Evolutionary conservation across 2,888 invertebrate genomes (phyloP).

Genomic region (Ypsolopha scabrella): DNA sequence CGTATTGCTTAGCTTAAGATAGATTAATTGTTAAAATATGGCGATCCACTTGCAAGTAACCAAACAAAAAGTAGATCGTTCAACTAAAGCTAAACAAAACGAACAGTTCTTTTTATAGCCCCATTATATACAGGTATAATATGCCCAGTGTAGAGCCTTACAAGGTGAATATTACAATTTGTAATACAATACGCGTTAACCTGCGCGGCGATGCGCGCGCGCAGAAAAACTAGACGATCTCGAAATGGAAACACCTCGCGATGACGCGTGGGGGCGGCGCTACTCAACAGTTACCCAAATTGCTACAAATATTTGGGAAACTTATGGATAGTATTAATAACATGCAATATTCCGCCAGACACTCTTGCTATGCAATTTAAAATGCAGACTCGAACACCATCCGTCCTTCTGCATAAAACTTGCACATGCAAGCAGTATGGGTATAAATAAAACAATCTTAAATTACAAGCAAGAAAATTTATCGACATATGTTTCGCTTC

Average conservation of each 20-base stretch:
- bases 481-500: no score
- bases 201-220: slow-evolving; percentile 9
- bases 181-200: slow-evolving; percentile 45
- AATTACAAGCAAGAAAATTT: no score
- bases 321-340: background rate
- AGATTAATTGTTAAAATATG: no score
- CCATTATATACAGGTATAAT: background rate
- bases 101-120: background rate
- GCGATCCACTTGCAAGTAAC: background rate
- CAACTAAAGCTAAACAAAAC: background rate
- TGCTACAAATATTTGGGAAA: background rate
- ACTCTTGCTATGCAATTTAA: background rate
- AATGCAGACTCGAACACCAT: no score
- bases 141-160: slow-evolving; percentile 11
- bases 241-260: slow-evolving; percentile 24
- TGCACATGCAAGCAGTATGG: no score
- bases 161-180: slow-evolving; percentile 50
- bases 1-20: no score
- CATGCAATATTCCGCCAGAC: background rate
- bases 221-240: slow-evolving; percentile 40
- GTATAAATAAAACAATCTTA: no score
- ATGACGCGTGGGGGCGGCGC: background rate
- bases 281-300: background rate
- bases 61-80: background rate
- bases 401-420: no score